Base-by-base conservation (phyloP, 2,888 invertebrate genomes). In the Himalopsyche japonica region DNA sequence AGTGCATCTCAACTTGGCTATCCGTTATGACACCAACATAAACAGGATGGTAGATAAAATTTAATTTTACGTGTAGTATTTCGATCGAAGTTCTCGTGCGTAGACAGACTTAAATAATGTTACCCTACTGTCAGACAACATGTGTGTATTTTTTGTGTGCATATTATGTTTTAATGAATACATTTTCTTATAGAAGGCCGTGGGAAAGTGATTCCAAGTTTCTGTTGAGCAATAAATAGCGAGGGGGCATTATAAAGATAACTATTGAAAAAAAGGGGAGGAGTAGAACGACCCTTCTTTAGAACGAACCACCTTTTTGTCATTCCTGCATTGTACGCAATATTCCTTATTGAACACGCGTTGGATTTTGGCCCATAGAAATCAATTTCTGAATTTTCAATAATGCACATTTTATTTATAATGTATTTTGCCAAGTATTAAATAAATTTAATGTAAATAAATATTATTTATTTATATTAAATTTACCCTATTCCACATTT, bases 81-180 rank as follows among this genome's bases (percentile, higher is more conserved):
- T 27, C 15, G 70, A 30, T 12, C 24, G 27, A 70, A 70, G 70
- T 15, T 70, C 70, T 12, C 24, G 5, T 70, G 27, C 70, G 70
- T 70, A 30, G 27, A 27, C 70, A 30, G 27, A 27, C 70, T 30
- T 27, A 27, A 70, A 27, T 27, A 70, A 70, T 30, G 70, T 70
- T 70, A 70, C 70, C 70, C 70, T 70, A 57, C 70, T 81, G 85
- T 81, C 82, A 77, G 77, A 79, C 83, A 81, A 80, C 84, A 84
- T 84, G 86, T 86, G 86, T 79, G 82, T 85, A 81, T 85, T 84
- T 70, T 86, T 85, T 84, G 81, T 86, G 84, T 81, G 32, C 85
- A 76, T 82, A 83, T 84, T 84, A 83, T 86, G 86, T 83, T 86
- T 81, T 85, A 86, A 86, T 86, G 86, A 85, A 85, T 84, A 85